Percentiles rank a stretch among this genome's conserved stretches.
Conservation (phyloP, 2,888 invertebrate genomes). For the Leptothorax acervorum region DNA sequence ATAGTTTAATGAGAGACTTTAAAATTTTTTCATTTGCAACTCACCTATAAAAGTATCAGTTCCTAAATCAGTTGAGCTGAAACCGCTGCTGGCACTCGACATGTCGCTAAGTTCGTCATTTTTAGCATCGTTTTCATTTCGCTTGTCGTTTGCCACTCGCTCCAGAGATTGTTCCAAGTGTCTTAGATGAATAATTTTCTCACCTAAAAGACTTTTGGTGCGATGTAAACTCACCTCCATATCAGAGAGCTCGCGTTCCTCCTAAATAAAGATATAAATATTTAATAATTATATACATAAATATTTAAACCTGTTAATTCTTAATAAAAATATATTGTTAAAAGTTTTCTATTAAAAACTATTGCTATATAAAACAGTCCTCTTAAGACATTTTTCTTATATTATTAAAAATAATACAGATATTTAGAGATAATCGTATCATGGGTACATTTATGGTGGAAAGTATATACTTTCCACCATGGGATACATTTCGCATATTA, state of each 20-base stretch:
- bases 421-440: not conserved
- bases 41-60: conserved; percentile 86
- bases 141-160: conserved; percentile 87
- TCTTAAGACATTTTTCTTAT: not conserved
- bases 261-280: conserved; percentile 85
- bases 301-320: not conserved
- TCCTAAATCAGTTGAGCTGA: conserved; percentile 90
- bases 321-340: conserved; percentile 3
- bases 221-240: conserved; percentile 94
- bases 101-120: conserved; percentile 89
- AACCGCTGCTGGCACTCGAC: conserved; percentile 88
- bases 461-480: too few species aligned
- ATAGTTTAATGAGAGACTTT: not conserved
- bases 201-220: conserved; percentile 92
- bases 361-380: too few species aligned
- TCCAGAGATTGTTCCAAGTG: conserved; percentile 93
- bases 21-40: conserved; percentile 11
- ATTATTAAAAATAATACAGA: not conserved
- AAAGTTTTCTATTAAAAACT: not conserved
- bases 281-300: too few species aligned
- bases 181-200: conserved; percentile 92
- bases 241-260: conserved; percentile 93
- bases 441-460: too few species aligned
- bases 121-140: conserved; percentile 82
- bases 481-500: not conserved